Percentiles rank a stretch among this genome's conserved stretches.
Evolutionary conservation across 1,140 invertebrate species (phyloP).

Genomic region (Trinorchestia longiramus): DNA sequence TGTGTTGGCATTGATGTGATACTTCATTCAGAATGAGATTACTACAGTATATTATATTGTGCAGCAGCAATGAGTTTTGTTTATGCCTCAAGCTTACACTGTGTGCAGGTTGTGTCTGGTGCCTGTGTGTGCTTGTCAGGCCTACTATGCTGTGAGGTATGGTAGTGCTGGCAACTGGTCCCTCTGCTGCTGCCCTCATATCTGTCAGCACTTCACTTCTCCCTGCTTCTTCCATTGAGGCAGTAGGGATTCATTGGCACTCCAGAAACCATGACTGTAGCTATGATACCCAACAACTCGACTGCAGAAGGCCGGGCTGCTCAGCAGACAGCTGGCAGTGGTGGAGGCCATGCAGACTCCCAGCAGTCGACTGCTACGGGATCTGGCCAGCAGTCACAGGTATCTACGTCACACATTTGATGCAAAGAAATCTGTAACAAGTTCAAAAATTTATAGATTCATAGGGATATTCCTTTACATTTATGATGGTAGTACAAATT

Average conservation of each 20-base stretch:
- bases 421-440: too few species aligned
- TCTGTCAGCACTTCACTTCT: neutral
- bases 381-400: slow-evolving; percentile 27
- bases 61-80: too few species aligned
- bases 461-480: too few species aligned
- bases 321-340: neutral
- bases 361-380: slow-evolving; percentile 10
- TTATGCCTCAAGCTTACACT: neutral
- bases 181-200: slow-evolving; percentile 24
- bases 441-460: too few species aligned
- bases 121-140: neutral
- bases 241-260: slow-evolving; percentile 16
- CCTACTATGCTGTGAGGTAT: slow-evolving; percentile 41
- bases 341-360: neutral
- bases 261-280: slow-evolving; percentile 54
- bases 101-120: slow-evolving; percentile 30
- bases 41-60: too few species aligned
- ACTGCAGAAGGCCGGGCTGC: slow-evolving; percentile 24
- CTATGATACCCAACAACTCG: slow-evolving; percentile 52
- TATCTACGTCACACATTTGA: neutral
- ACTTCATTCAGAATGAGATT: too few species aligned
- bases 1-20: too few species aligned
- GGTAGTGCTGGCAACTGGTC: slow-evolving; percentile 40
- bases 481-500: too few species aligned
- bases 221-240: neutral